These are phyloP conservation scores for Oryzias javanicus DNA, from an alignment of 2,113 vertebrate species.

Conservation along the genomic window DNA sequence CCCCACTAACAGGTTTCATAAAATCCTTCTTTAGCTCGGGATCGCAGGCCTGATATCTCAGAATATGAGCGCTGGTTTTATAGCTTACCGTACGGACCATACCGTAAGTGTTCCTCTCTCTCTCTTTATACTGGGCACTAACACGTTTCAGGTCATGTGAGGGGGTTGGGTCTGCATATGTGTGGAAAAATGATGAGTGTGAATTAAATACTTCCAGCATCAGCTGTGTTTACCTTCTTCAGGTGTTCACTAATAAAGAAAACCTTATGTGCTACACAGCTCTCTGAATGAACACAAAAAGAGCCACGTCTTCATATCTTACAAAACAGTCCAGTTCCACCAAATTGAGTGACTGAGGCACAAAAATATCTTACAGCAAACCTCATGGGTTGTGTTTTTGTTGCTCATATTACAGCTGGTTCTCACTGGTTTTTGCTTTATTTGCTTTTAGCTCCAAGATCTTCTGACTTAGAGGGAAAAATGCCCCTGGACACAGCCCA, in stretches of 20 bases:
- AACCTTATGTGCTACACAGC: slow-evolving; percentile 1
- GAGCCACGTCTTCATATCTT: slow-evolving; percentile 33
- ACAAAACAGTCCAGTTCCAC: slow-evolving; percentile 38
- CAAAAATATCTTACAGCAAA: slow-evolving; percentile 31
- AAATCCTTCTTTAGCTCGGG: slow-evolving; percentile 74
- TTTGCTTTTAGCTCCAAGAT: slow-evolving; percentile 62
- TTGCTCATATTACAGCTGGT: slow-evolving; percentile 9
- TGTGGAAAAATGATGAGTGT: not conserved
- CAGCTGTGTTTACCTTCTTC: not conserved
- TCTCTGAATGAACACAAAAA: slow-evolving; percentile 40
- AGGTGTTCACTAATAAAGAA: not conserved
- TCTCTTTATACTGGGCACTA: slow-evolving; percentile 53
- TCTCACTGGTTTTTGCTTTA: slow-evolving; percentile 30
- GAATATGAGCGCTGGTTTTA: slow-evolving; percentile 79
- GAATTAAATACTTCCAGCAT: not conserved
- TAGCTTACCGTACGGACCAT: slow-evolving; percentile 69
- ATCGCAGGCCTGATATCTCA: slow-evolving; percentile 76
- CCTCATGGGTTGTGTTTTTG: slow-evolving; percentile 18
- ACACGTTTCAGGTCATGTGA: slow-evolving; percentile 25
- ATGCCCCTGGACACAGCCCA: slow-evolving; percentile 52
- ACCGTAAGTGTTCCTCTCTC: slow-evolving; percentile 77
- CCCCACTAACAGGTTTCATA: slow-evolving; percentile 67
- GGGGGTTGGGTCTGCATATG: slow-evolving; percentile 3
- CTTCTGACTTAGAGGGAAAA: slow-evolving; percentile 67
- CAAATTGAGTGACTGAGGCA: slow-evolving; percentile 16